Evolutionary conservation across 2,113 vertebrate species (phyloP).

Genomic region (Anoplopoma fimbria): DNA sequence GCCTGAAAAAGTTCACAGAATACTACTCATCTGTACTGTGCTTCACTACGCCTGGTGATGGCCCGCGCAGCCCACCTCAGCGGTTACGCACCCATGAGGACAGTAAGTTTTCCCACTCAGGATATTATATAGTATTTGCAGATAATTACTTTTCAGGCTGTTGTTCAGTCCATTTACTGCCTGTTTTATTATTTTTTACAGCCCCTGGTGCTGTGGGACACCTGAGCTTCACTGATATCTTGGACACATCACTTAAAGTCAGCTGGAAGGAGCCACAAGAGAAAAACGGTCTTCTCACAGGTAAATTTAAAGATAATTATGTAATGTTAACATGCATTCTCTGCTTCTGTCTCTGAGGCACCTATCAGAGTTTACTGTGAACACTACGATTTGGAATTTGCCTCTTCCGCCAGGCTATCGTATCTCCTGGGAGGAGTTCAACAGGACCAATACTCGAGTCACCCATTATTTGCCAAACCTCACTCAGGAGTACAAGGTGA

Average conservation of each 20-base stretch:
- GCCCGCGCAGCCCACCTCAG: conserved; percentile 91
- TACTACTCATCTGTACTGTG: conserved; percentile 94
- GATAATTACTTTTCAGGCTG: conserved; percentile 14
- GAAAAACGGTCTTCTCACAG: conserved; percentile 95
- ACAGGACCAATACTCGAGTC: conserved; percentile 96
- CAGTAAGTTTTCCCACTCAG: conserved; percentile 84
- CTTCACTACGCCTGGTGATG: conserved; percentile 97
- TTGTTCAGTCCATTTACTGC: not conserved
- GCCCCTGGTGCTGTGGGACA: conserved; percentile 95
- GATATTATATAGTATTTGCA: not conserved
- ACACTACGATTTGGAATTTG: not conserved
- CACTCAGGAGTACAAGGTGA: conserved; percentile 96
- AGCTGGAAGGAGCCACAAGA: conserved; percentile 97
- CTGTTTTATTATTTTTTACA: conserved; percentile 64
- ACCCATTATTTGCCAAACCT: conserved; percentile 96
- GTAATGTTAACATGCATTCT: not conserved
- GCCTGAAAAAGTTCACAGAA: conserved; percentile 93
- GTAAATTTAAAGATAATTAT: conserved; percentile 74
- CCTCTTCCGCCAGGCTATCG: conserved; percentile 88
- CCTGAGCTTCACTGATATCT: conserved; percentile 96
- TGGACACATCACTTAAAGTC: conserved; percentile 98
- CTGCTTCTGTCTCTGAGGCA: not conserved
- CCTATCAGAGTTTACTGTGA: not conserved
- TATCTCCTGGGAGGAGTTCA: conserved; percentile 99
- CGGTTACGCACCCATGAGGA: conserved; percentile 95